Base-by-base conservation (phyloP, 2,888 invertebrate genomes). In the Caenorhabditis zanzibari region DNA sequence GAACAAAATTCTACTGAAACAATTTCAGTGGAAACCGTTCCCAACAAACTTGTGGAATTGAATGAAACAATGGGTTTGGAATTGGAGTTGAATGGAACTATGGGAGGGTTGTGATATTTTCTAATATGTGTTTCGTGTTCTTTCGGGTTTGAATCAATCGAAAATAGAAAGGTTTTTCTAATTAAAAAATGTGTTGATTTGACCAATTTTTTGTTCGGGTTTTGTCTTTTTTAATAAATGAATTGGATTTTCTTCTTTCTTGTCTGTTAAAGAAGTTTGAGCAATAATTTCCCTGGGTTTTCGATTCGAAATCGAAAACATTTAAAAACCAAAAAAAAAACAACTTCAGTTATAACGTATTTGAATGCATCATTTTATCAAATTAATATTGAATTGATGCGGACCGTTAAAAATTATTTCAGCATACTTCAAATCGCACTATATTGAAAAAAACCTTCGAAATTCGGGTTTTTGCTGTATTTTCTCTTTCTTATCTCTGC, bases 41-140 rank as follows among this genome's bases (percentile, higher is more conserved):
- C 32, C 1, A 58, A 64, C 47, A 64, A 47, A 63, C 56, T 72
- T 26, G 79, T 71, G 56, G 64, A 79, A 47, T 38, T 79, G 16
- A 79, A 79, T 56, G 79, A 79, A 49, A 79, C 79, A 14, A 58
- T 71, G 71, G 79, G 79, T 1, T 12, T 79, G 32, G 79, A 79
- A 38, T 32, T 61, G 32, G 79, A 71, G 26, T 41, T 79, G 26
- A 79, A 79, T 38, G 71, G 56, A 22, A 79, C 79, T 7, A 54
- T 6, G 16, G 68, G 54, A 7, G 68, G 68, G 7, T 14, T 54
- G 3, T 54, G 26, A 26, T 26, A 26, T 12, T 26, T 28, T 16
- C 10, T 26, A 64, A 47, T 44, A 44, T 52, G 66, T 61, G 47
- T 44, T n/a, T 73, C 35, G 73, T 63, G 73, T 61, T 19, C 41